A percentile compares a stretch with the other conserved stretches of the same genome.
These are phyloP conservation scores for Mesorhabditis spiculigera DNA, from an alignment of 2,888 invertebrate species.

Conservation along the genomic window DNA sequence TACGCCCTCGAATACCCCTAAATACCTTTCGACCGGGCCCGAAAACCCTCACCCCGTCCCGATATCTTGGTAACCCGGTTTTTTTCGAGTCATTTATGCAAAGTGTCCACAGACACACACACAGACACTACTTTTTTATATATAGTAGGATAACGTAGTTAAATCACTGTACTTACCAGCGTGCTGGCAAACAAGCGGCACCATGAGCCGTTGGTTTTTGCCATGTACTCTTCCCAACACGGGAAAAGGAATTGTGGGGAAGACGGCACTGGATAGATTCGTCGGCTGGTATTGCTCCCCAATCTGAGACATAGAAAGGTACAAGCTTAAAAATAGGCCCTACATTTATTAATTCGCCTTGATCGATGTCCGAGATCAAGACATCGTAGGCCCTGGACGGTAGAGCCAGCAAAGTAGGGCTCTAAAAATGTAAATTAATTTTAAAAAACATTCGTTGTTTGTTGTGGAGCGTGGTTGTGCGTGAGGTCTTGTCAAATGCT, in stretches of 20 bases:
- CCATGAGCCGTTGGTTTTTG: slow-evolving; percentile 18
- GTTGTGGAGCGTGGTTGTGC: no score
- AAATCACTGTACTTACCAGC: slow-evolving; percentile 12
- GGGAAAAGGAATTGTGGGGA: slow-evolving; percentile 16
- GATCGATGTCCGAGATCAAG: slow-evolving; percentile 13
- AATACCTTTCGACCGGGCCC: no score
- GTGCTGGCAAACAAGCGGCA: slow-evolving; percentile 13
- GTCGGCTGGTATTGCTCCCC: slow-evolving; percentile 14
- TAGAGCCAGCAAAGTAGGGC: slow-evolving; percentile 16
- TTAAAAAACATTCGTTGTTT: no score
- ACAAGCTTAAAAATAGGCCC: slow-evolving; percentile 17
- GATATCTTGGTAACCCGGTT: no score
- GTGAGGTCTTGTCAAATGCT: no score
- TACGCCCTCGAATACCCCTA: no score
- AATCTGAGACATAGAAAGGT: slow-evolving; percentile 19
- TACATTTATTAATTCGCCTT: slow-evolving; percentile 14
- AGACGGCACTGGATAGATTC: slow-evolving; percentile 16
- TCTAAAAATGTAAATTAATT: no score
- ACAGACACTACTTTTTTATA: no score
- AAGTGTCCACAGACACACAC: no score
- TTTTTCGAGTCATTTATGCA: no score
- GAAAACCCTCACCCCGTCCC: no score
- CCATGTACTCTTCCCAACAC: slow-evolving; percentile 18
- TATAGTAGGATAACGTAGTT: no score
- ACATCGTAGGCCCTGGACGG: slow-evolving; percentile 16